Evolutionary conservation across 2,113 vertebrate species (phyloP), one percentile per base, ranked within the genome.

Genomic region (Mormoops blainvillei): DNA sequence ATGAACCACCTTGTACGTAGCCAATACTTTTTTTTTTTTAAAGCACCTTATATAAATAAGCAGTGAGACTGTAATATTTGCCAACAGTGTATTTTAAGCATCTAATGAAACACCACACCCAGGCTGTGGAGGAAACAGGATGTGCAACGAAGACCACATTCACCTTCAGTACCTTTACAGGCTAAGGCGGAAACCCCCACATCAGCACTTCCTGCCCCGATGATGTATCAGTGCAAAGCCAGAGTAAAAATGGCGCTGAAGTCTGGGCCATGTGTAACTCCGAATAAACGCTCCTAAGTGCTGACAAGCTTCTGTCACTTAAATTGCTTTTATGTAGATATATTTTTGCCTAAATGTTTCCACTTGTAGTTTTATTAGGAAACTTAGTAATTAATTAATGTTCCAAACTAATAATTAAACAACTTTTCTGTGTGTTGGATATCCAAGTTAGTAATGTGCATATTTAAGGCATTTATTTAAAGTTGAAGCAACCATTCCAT

Each of bases 161-260:
- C 87, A 94, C 85, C 89, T 76, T 97, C 85, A 82, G 54, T 87
- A 97, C 52, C 43, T 94, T 91, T 94, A 82, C 36, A 94, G 18
- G 70, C 91, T 43, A 38, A 65, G 81, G 82, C 83, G 19, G 24
- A 95, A 98, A 80, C 78, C 26, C 5, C 58, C 80, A 31, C 82
- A 83, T 96, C 96, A 97, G 91, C 94, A 73, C 33, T 97, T 94
- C 95, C 73, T 97, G 18, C 77, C 86, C 91, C 31, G 43, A 94
- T 58, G 26, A 89, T 74, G 26, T 81, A 96, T 48, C 19, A 14
- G 96, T 43, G 81, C 58, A 98, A 97, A 76, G 85, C 36, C 89
- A 41, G 82, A 76, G 58, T 80, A 96, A 93, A 89, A 92, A 92
- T 18, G 63, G 26, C 8, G 71, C n/a, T 56, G 33, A 91, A 97